Conservation (phyloP, 1,140 invertebrate species). For the Microplitis mediator region DNA sequence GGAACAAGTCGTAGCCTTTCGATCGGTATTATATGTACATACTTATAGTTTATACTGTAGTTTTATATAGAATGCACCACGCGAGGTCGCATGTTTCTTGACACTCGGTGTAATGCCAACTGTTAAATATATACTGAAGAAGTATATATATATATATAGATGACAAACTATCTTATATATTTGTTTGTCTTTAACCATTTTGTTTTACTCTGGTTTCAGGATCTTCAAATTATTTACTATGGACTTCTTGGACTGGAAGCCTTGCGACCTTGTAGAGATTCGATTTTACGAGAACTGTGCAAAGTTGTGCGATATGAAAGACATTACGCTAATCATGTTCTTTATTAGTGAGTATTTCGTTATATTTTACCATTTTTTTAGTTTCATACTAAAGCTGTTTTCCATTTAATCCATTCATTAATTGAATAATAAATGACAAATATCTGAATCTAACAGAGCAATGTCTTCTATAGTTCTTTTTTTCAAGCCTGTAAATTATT, state of each 20-base stretch:
- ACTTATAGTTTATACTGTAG: too few species aligned
- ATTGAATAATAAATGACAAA: not conserved
- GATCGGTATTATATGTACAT: conserved; percentile 31
- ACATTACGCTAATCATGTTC: conserved; percentile 78
- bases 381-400: not conserved
- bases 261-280: conserved; percentile 73
- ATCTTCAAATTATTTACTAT: conserved; percentile 78
- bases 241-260: conserved; percentile 77
- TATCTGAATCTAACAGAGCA: too few species aligned
- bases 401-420: not conserved
- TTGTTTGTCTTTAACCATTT: not conserved
- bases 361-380: not conserved
- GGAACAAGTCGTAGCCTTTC: conserved; percentile 31
- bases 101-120: conserved; percentile 1
- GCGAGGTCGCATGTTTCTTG: conserved; percentile 41
- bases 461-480: too few species aligned
- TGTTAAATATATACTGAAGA: not conserved
- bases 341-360: conserved; percentile 74
- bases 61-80: conserved; percentile 33
- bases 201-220: conserved; percentile 62
- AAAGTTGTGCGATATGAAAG: conserved; percentile 75
- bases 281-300: conserved; percentile 72
- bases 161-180: not conserved
- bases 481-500: too few species aligned
- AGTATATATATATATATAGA: not conserved